These are phyloP conservation scores for Baryphthengus martii DNA, from an alignment of 2,113 vertebrate species.

Conservation along the genomic window DNA sequence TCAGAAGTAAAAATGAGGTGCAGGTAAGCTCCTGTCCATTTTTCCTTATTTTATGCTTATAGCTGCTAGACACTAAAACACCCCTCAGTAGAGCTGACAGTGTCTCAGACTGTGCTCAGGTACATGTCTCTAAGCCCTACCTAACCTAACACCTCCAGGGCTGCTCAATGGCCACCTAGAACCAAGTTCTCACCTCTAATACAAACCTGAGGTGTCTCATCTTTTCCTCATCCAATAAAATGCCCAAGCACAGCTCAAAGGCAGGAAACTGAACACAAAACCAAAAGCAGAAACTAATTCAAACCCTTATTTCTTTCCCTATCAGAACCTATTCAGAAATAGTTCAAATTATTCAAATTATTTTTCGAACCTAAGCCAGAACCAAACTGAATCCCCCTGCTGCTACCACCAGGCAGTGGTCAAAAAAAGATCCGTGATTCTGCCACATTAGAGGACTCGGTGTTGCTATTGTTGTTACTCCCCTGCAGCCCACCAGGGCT, in stretches of 20 bases:
- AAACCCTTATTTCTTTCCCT: not conserved
- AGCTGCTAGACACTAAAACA: not conserved
- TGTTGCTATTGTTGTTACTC: not conserved
- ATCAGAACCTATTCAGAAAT: not conserved
- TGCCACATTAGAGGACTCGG: rapidly evolving
- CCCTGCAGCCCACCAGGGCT: not conserved
- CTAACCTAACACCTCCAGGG: not conserved
- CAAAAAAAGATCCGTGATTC: not conserved
- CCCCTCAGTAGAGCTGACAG: not conserved
- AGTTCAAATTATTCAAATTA: not conserved
- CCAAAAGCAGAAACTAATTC: not conserved
- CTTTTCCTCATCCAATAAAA: not conserved
- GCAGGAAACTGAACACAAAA: rapidly evolving
- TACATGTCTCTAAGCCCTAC: not conserved
- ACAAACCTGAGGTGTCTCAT: not conserved
- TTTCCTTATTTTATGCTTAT: not conserved
- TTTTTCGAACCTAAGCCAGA: not conserved
- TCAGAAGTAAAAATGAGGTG: not conserved
- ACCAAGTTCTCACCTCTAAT: not conserved
- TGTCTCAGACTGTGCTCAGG: not conserved
- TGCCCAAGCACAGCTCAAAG: not conserved
- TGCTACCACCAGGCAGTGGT: not conserved
- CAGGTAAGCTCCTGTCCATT: not conserved
- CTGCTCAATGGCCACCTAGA: not conserved
- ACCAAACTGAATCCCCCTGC: not conserved